A percentile compares a stretch with the other conserved stretches of the same genome.
Conservation (phyloP, 1,140 invertebrate species). For the Phenacoccus solenopsis region DNA sequence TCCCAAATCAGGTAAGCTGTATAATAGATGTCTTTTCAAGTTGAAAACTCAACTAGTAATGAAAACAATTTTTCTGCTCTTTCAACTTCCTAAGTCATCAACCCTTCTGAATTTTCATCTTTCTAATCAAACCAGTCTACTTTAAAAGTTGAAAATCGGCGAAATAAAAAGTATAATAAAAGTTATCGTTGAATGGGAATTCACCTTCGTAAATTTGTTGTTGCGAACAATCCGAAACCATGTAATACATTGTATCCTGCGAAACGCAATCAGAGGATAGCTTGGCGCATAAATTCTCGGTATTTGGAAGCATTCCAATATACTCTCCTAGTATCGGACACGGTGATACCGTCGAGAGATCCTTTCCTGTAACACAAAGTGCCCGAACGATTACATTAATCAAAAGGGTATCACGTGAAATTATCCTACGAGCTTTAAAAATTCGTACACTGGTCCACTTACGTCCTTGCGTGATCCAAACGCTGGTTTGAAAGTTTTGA, state of each 20-base stretch:
- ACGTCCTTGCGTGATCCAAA: conserved; percentile 55
- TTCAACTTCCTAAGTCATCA: no score
- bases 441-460: conserved; percentile 29
- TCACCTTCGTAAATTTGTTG: conserved; percentile 51
- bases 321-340: conserved; percentile 59
- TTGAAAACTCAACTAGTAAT: no score
- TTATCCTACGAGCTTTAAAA: no score
- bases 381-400: not conserved
- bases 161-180: no score
- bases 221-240: conserved; percentile 47
- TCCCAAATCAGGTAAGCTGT: no score
- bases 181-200: no score
- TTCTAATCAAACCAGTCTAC: no score
- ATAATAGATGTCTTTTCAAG: no score
- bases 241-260: conserved; percentile 58
- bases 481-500: conserved; percentile 35
- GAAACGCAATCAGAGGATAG: conserved; percentile 54
- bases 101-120: no score
- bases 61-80: no score
- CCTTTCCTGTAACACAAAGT: conserved; percentile 35
- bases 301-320: conserved; percentile 49
- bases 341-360: conserved; percentile 39
- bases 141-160: no score
- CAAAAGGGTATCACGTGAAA: no score
- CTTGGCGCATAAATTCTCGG: conserved; percentile 51